These are phyloP conservation scores for Polyommatus icarus DNA, from an alignment of 2,888 invertebrate species.

Conservation along the genomic window DNA sequence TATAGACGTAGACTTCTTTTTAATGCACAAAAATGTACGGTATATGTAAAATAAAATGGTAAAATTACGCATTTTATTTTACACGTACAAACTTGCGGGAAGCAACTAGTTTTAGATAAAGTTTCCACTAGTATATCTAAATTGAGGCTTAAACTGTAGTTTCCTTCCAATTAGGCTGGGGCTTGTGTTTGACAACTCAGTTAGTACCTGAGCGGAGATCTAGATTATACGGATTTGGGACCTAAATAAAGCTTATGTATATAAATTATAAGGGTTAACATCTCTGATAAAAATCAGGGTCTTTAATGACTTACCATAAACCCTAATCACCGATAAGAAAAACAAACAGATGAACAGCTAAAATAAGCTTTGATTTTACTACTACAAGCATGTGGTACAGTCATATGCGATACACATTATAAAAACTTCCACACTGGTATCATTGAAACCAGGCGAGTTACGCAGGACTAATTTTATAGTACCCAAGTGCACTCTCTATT, in stretches of 20 bases:
- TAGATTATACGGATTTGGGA: constrained; percentile 10
- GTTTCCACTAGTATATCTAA: not conserved
- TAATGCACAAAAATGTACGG: too few relatives aligned
- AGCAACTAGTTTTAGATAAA: not conserved
- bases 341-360: not conserved
- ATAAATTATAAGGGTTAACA: not conserved
- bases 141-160: constrained; percentile 5
- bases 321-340: not conserved
- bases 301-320: not conserved
- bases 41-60: too few relatives aligned
- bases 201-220: not conserved
- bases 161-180: constrained; percentile 17
- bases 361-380: not conserved
- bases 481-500: too few relatives aligned
- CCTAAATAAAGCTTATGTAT: not conserved
- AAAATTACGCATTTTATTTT: too few relatives aligned
- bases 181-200: constrained; percentile 15
- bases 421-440: too few relatives aligned
- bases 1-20: too few relatives aligned
- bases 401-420: too few relatives aligned
- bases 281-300: not conserved
- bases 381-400: too few relatives aligned
- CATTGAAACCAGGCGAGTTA: too few relatives aligned
- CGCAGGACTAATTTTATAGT: too few relatives aligned
- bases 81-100: not conserved